Evolutionary conservation across 2,113 vertebrate genomes (phyloP).

Genomic region (Esox niger): DNA sequence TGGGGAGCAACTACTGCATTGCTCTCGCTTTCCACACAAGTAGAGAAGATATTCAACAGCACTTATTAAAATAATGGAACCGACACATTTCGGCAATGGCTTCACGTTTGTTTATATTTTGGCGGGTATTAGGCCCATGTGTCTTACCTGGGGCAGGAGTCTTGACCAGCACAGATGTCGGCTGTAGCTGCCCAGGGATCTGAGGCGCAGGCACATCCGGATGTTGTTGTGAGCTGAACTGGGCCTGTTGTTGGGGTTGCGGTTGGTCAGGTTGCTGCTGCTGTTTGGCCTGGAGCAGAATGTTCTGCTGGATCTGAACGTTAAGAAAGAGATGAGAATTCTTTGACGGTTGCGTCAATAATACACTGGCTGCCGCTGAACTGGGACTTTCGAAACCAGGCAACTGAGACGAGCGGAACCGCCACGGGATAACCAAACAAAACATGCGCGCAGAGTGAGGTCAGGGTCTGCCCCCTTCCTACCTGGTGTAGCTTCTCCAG

Average conservation of each 20-base stretch:
- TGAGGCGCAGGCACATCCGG: constrained; percentile 44
- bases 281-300: constrained; percentile 78
- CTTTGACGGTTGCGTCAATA: not conserved
- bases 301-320: constrained; percentile 81
- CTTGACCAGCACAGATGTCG: constrained; percentile 76
- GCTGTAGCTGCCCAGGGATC: constrained; percentile 70
- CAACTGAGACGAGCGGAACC: not conserved
- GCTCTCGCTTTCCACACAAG: not conserved
- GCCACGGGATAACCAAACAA: not conserved
- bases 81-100: too few species aligned
- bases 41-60: not conserved
- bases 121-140: not conserved
- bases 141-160: constrained; percentile 63
- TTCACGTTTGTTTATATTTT: too few species aligned
- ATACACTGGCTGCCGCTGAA: too few species aligned
- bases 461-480: constrained; percentile 52
- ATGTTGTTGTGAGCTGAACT: constrained; percentile 54
- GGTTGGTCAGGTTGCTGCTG: constrained; percentile 24
- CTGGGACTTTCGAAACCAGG: too few species aligned
- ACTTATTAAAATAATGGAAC: not conserved
- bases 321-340: not conserved
- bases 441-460: not conserved
- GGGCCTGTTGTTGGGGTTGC: constrained; percentile 53
- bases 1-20: not conserved
- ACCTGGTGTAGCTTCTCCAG: constrained; percentile 91